Evolutionary conservation across 1,140 invertebrate genomes (phyloP).

Genomic region (Hetaerina americana): DNA sequence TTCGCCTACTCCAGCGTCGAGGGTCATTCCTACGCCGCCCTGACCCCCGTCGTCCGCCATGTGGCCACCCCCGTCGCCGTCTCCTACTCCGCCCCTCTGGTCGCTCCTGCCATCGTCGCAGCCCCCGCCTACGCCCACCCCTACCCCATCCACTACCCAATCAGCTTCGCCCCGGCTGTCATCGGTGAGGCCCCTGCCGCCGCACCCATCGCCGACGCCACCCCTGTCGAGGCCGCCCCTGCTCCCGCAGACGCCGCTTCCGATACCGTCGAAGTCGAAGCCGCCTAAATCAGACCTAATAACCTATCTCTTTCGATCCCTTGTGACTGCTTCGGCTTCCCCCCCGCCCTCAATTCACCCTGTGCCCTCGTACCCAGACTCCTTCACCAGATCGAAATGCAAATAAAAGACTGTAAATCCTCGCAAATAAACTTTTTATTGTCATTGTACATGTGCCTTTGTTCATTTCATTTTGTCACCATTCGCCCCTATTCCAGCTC

Average conservation of each 20-base stretch:
- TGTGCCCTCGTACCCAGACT: background rate
- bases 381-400: too few species aligned
- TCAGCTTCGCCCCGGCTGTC: background rate
- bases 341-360: background rate
- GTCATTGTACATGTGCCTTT: too few species aligned
- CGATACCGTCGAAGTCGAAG: background rate
- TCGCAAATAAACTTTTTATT: background rate
- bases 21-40: slow-evolving; percentile 35
- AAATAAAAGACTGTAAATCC: background rate
- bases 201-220: background rate
- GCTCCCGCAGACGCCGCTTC: background rate
- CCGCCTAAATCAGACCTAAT: background rate
- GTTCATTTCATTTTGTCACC: too few species aligned
- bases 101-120: slow-evolving; percentile 15
- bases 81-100: slow-evolving; percentile 20
- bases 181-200: background rate
- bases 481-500: too few species aligned
- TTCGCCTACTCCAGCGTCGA: slow-evolving; percentile 40
- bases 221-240: background rate
- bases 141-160: background rate
- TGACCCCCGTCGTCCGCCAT: slow-evolving; percentile 31
- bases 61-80: slow-evolving; percentile 25
- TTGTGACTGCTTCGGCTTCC: background rate
- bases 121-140: background rate
- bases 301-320: too few species aligned